These are phyloP conservation scores for Aleadryas rufinucha DNA, from an alignment of 2,113 vertebrate species.

Conservation along the genomic window DNA sequence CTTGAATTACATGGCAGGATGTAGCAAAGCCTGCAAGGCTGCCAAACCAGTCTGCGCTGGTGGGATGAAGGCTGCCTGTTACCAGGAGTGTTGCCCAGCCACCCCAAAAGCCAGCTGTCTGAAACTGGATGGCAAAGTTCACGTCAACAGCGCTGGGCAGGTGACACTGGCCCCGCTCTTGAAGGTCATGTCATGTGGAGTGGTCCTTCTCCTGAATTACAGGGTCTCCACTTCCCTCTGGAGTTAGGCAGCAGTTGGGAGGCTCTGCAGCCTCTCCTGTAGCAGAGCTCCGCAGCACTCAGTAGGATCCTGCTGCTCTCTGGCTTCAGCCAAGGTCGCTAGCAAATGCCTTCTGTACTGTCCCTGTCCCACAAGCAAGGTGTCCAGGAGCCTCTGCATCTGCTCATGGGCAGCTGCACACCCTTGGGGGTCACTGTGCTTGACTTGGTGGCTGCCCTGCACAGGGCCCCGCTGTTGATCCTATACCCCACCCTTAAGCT, in stretches of 20 bases:
- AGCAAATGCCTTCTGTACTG: rapidly evolving
- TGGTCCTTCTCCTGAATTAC: not conserved
- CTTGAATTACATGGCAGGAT: slow-evolving; percentile 64
- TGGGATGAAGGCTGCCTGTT: slow-evolving; percentile 37
- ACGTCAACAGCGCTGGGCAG: slow-evolving; percentile 49
- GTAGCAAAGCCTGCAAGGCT: slow-evolving; percentile 65
- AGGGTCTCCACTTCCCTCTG: not conserved
- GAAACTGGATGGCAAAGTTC: slow-evolving; percentile 70
- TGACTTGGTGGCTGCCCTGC: not conserved
- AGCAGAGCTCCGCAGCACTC: rapidly evolving
- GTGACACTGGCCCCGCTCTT: not conserved
- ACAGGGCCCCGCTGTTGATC: not conserved
- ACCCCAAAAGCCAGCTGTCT: slow-evolving; percentile 70
- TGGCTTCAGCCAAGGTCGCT: not conserved
- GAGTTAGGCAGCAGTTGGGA: not conserved
- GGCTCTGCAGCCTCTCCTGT: not conserved
- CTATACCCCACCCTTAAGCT: not conserved
- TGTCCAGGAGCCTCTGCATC: not conserved
- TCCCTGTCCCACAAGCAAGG: not conserved
- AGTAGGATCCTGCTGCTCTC: not conserved
- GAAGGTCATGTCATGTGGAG: not conserved
- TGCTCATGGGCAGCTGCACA: not conserved
- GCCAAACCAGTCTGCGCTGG: slow-evolving; percentile 45
- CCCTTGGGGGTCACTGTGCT: not conserved
- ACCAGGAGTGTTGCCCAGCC: slow-evolving; percentile 78